A percentile compares a stretch with the other conserved stretches of the same genome.
phyloP scores from a whole-genome alignment of 1,140 invertebrate species.

The Tigriopus japonicus region DNA sequence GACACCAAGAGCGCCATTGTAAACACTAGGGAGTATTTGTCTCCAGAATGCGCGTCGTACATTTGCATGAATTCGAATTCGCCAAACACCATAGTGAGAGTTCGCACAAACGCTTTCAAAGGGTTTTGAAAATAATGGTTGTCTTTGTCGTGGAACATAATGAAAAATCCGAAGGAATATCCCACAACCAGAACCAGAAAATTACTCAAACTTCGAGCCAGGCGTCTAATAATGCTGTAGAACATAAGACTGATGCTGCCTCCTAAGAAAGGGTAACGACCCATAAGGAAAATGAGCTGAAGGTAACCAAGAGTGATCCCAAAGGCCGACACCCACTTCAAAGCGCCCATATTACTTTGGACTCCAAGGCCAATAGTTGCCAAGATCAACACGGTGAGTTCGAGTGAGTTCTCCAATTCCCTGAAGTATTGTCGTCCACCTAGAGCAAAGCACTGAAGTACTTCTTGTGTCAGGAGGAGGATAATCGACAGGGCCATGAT shows the following conservation, averaged over 20 bases:
- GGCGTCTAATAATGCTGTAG: conserved; percentile 6
- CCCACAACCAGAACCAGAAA: conserved; percentile 8
- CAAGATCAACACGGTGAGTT: background rate
- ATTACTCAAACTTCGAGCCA: background rate
- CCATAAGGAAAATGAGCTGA: conserved; percentile 13
- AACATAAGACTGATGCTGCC: conserved; percentile 12
- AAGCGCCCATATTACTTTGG: conserved; percentile 4
- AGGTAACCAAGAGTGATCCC: conserved; percentile 8
- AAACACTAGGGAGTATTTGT: background rate
- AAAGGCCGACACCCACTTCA: conserved; percentile 8
- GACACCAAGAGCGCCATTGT: conserved; percentile 3
- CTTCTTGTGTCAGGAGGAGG: background rate
- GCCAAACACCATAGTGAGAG: conserved; percentile 8
- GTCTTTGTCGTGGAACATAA: background rate
- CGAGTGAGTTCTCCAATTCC: conserved; percentile 11
- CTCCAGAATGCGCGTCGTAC: background rate
- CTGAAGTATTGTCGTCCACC: background rate
- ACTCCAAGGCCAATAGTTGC: background rate
- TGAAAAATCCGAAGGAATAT: conserved; percentile 14
- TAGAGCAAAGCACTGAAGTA: conserved; percentile 2
- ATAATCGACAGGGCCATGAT: background rate
- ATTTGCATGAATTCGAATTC: conserved; percentile 12
- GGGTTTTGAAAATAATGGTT: conserved; percentile 13
- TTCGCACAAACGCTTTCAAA: conserved; percentile 7
- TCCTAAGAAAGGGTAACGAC: conserved; percentile 8